Evolutionary conservation across 2,888 invertebrate genomes (phyloP).

Genomic region (Steromphala cineraria): DNA sequence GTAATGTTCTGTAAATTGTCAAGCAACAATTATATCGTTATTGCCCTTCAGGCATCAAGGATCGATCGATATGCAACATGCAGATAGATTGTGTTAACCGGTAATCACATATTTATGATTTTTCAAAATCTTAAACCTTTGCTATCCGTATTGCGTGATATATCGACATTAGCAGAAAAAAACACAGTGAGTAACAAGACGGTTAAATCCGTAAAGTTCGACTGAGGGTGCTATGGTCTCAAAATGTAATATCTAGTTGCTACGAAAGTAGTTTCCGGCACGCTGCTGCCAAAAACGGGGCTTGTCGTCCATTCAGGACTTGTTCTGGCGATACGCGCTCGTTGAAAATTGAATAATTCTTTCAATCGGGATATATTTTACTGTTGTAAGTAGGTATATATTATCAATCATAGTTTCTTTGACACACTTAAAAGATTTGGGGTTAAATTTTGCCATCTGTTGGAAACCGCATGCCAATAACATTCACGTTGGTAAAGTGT

Average conservation of each 20-base stretch:
- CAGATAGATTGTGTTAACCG: no score
- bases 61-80: no score
- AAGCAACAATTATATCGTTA: no score
- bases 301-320: slow-evolving; percentile 6
- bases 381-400: neutral
- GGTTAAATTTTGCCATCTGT: neutral
- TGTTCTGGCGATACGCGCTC: neutral
- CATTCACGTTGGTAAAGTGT: neutral
- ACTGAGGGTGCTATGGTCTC: no score
- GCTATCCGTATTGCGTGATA: no score
- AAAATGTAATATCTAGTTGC: neutral
- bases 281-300: neutral
- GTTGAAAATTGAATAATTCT: neutral
- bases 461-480: neutral
- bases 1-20: no score
- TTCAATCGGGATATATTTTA: neutral
- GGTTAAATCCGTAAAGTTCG: no score
- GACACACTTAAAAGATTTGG: neutral
- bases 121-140: no score
- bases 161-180: no score
- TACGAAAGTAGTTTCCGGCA: neutral
- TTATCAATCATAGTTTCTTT: neutral
- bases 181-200: no score
- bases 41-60: no score
- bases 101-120: no score